Evolutionary conservation across 1,140 invertebrate species (phyloP).

Genomic region (Lysiphlebus fabarum): DNA sequence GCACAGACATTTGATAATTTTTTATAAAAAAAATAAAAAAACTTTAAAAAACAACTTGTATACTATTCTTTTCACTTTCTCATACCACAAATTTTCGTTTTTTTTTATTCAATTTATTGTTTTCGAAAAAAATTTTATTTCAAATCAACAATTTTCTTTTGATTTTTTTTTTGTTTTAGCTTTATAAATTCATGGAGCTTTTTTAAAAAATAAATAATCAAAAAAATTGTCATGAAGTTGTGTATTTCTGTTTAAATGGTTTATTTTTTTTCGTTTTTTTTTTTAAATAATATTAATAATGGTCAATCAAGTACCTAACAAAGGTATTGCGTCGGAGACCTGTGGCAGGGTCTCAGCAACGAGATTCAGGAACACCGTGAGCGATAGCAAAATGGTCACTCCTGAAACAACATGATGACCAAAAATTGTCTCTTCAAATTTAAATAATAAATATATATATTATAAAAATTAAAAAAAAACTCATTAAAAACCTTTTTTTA

Average conservation of each 20-base stretch:
- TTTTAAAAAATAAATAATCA: slow-evolving; percentile 17
- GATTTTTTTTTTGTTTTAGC: too few species aligned
- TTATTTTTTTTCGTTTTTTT: slow-evolving; percentile 16
- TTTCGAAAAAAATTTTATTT: too few species aligned
- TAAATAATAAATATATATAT: background rate
- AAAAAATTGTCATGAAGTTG: background rate
- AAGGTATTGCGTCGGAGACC: slow-evolving; percentile 90
- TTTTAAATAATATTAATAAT: slow-evolving; percentile 31
- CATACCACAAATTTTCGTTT: too few species aligned
- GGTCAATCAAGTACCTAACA: slow-evolving; percentile 73
- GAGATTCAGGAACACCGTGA: slow-evolving; percentile 98
- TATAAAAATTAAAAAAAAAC: too few species aligned
- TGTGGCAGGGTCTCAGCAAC: slow-evolving; percentile 93
- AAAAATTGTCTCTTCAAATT: background rate
- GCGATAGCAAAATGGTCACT: slow-evolving; percentile 98
- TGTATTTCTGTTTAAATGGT: slow-evolving; percentile 4
- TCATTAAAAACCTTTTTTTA: too few species aligned
- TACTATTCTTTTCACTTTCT: too few species aligned
- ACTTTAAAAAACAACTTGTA: too few species aligned
- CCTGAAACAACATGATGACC: slow-evolving; percentile 74
- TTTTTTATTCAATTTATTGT: too few species aligned
- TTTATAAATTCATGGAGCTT: too few species aligned
- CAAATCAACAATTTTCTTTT: too few species aligned
- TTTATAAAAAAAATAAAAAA: too few species aligned
- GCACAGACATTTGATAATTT: too few species aligned